These are phyloP conservation scores for Diadema setosum DNA, from an alignment of 35 echinoderm and acorn worm species.

Conservation along the genomic window DNA sequence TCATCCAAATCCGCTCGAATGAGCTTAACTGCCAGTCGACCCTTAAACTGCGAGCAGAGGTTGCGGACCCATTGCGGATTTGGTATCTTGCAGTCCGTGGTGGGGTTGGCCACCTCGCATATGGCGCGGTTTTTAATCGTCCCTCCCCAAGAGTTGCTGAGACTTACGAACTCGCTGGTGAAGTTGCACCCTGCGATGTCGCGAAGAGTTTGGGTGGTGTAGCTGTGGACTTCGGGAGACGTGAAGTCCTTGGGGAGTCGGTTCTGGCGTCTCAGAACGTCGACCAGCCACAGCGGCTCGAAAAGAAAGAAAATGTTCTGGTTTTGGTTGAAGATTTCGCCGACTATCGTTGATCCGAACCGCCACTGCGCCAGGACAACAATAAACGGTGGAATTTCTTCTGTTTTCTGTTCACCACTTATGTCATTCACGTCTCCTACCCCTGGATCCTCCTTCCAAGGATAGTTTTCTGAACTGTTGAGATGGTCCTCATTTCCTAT, in stretches of 20 bases:
- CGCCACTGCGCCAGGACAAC: slow-evolving; percentile 65
- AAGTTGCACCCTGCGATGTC: neutral
- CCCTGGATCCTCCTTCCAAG: too few species aligned
- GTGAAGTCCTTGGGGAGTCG: neutral
- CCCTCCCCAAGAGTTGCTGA: neutral
- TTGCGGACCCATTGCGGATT: neutral
- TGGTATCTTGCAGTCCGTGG: neutral
- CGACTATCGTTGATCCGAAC: slow-evolving; percentile 69
- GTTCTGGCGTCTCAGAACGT: neutral
- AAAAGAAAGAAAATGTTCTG: slow-evolving; percentile 70
- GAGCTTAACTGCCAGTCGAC: slow-evolving; percentile 41
- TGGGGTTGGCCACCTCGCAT: neutral
- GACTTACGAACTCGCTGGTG: neutral
- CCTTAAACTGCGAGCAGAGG: neutral
- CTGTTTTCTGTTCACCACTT: too few species aligned
- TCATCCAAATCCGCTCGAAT: slow-evolving; percentile 72
- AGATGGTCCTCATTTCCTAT: too few species aligned
- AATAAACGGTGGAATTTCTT: neutral
- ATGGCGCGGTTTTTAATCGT: neutral
- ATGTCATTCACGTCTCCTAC: too few species aligned
- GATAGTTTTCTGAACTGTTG: too few species aligned
- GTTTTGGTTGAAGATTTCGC: slow-evolving; percentile 86
- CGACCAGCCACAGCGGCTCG: slow-evolving; percentile 38
- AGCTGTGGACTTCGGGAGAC: neutral
- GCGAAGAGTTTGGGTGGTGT: neutral